Conservation (phyloP, 2,888 invertebrate genomes). For the Macrophya alboannulata region DNA sequence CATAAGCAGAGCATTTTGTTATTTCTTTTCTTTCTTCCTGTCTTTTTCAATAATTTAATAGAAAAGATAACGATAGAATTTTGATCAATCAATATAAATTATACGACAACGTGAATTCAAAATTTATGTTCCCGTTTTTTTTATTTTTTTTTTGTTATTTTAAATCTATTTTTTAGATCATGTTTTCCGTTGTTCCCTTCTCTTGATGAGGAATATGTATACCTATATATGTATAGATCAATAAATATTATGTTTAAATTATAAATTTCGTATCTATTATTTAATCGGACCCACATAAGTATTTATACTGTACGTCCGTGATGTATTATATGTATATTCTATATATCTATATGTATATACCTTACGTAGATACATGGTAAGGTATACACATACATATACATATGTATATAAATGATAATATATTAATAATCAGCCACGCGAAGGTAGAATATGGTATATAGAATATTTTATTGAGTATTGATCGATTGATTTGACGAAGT, state of each 20-base stretch:
- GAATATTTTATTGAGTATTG: constrained; percentile 21
- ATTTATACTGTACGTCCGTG: background rate
- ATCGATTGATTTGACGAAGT: background rate
- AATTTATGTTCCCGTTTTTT: background rate
- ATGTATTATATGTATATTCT: background rate
- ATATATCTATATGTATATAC: background rate
- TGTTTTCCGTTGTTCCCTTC: background rate
- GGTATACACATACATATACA: no score
- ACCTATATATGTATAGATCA: background rate
- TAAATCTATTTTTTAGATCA: no score
- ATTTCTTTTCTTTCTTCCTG: no score
- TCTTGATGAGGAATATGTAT: background rate
- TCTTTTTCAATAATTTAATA: background rate
- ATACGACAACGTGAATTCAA: background rate
- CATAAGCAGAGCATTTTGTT: background rate
- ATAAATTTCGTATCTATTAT: background rate
- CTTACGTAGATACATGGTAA: background rate
- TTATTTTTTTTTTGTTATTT: no score
- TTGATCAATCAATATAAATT: background rate
- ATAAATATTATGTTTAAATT: constrained; percentile 18
- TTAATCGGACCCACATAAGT: background rate
- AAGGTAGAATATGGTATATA: constrained; percentile 9
- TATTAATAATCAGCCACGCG: constrained; percentile 15
- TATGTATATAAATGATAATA: background rate
- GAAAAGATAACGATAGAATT: background rate